Conservation (phyloP, 2,797 vertebrate genomes). For the Myotis planiceps region DNA sequence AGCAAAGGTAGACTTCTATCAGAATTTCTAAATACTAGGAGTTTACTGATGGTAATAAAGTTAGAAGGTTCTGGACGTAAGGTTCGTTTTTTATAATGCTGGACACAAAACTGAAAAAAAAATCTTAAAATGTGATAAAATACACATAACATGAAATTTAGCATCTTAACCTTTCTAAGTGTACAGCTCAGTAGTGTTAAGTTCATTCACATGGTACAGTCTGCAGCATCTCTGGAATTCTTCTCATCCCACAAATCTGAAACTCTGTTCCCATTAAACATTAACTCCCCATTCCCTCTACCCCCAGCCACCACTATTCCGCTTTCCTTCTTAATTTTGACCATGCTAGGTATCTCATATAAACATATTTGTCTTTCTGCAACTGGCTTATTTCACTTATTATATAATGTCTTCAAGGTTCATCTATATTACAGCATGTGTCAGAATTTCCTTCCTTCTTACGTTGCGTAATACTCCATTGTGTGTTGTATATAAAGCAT, state of each 20-base stretch:
- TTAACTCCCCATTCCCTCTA: not conserved
- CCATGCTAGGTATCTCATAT: not conserved
- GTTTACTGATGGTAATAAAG: not conserved
- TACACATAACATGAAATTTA: not conserved
- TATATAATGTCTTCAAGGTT: not conserved
- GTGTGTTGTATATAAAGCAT: too few species aligned
- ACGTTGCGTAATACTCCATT: not conserved
- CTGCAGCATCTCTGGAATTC: not conserved
- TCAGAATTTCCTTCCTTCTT: not conserved
- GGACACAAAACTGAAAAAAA: not conserved
- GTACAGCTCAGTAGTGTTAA: not conserved
- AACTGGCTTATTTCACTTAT: not conserved
- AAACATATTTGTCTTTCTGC: not conserved
- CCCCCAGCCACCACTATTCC: not conserved
- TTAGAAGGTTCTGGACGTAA: not conserved
- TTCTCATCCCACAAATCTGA: not conserved
- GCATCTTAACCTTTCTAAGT: not conserved
- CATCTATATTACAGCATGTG: not conserved
- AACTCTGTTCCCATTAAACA: not conserved
- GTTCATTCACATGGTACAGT: not conserved
- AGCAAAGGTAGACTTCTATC: not conserved
- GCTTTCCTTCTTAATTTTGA: not conserved
- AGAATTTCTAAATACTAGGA: not conserved
- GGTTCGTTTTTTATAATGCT: not conserved
- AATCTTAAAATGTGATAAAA: not conserved